Conservation (phyloP, 2,797 vertebrate species). For the Microctenopoma stevenorrisi region DNA sequence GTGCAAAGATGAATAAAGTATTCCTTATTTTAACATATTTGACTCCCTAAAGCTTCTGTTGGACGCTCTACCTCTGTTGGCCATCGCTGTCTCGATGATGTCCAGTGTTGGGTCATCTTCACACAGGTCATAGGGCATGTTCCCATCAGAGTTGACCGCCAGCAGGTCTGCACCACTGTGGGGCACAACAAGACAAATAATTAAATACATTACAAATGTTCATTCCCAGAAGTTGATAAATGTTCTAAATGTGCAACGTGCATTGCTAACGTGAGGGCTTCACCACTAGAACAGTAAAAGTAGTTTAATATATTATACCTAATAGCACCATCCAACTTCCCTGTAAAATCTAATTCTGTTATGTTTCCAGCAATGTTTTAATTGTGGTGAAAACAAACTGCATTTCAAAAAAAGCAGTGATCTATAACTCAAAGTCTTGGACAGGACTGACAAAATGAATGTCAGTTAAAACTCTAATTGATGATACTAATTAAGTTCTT, state of each 20-base stretch:
- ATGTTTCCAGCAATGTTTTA: not conserved
- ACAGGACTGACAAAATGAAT: conserved; percentile 13
- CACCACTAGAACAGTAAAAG: not conserved
- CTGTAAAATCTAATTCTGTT: not conserved
- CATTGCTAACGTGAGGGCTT: not conserved
- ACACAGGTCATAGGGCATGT: conserved; percentile 98
- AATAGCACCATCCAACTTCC: not conserved
- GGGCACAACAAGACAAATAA: conserved; percentile 19
- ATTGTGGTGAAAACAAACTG: not conserved
- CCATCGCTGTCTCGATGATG: conserved; percentile 98
- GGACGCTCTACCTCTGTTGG: conserved; percentile 88
- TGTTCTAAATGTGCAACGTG: not conserved
- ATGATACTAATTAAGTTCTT: conserved; percentile 37
- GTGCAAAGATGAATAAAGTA: too few relatives aligned
- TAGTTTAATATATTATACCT: not conserved
- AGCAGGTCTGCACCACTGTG: conserved; percentile 92
- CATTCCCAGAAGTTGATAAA: not conserved
- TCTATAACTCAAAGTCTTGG: conserved; percentile 23
- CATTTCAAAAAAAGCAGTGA: conserved; percentile 7
- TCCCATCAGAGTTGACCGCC: conserved; percentile 96
- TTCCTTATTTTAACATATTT: too few relatives aligned
- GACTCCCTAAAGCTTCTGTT: not conserved
- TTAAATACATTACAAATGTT: conserved; percentile 5
- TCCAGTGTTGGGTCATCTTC: conserved; percentile 97
- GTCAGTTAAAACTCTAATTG: not conserved